Percentiles rank a stretch among this genome's conserved stretches.
Evolutionary conservation across 2,888 invertebrate genomes (phyloP).

Genomic region (Busseola fusca): DNA sequence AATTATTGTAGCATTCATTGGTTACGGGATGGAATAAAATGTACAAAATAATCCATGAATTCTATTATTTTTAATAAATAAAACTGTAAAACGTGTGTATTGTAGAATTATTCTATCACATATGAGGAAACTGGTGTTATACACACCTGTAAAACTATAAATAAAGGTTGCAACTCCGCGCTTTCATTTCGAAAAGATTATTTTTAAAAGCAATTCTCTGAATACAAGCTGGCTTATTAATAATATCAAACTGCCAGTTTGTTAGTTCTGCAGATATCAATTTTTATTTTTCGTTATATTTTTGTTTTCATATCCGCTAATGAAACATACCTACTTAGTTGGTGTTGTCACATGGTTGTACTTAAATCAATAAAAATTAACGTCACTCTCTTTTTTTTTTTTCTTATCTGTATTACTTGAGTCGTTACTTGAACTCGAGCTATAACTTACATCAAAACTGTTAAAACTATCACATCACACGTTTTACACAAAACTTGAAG

Average conservation of each 20-base stretch:
- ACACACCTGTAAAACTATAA: neutral
- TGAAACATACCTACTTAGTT: conserved; percentile 80
- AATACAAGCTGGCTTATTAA: neutral
- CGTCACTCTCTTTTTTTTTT: conserved; percentile 72
- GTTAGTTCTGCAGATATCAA: neutral
- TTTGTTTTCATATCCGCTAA: conserved; percentile 79
- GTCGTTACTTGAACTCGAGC: conserved; percentile 67
- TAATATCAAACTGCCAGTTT: neutral
- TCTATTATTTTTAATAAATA: conserved; percentile 12
- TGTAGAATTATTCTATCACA: too few species aligned
- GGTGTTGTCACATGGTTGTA: conserved; percentile 74
- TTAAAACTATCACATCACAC: conserved; percentile 81
- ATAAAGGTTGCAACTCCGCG: neutral
- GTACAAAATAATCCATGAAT: conserved; percentile 37
- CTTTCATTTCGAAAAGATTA: neutral
- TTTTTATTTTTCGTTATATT: conserved; percentile 70
- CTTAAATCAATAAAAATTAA: conserved; percentile 68
- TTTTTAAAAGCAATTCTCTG: neutral
- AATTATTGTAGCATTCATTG: conserved; percentile 64
- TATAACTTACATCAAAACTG: conserved; percentile 80
- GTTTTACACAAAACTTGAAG: conserved; percentile 81
- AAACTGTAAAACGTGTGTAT: neutral
- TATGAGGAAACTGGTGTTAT: too few species aligned
- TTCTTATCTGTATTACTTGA: conserved; percentile 74
- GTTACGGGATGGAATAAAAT: conserved; percentile 50